Conservation (phyloP, 2,113 vertebrate species). For the Charadrius vociferus region DNA sequence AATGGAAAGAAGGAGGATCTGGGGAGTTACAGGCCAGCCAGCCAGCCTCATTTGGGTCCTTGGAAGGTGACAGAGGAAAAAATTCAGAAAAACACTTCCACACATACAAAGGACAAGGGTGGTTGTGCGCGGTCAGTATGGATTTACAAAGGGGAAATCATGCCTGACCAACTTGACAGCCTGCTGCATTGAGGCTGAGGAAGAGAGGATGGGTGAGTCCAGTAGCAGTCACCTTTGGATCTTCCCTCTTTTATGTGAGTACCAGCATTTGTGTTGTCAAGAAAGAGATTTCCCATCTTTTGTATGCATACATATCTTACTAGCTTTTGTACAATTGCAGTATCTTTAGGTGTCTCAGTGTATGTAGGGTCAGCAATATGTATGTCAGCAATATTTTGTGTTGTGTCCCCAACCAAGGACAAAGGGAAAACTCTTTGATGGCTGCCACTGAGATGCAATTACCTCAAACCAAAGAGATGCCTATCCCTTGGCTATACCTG, state of each 20-base stretch:
- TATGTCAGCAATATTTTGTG: not conserved
- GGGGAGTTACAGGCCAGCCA: not conserved
- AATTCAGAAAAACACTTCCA: not conserved
- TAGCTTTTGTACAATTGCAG: not conserved
- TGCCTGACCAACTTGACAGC: not conserved
- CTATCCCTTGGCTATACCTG: not conserved
- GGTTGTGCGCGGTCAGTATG: too few relatives aligned
- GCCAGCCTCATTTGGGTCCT: fast-evolving
- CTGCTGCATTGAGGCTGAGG: not conserved
- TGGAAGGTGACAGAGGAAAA: not conserved
- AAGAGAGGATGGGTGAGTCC: not conserved
- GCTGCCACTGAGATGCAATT: not conserved
- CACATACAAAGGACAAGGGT: not conserved
- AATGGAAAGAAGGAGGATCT: not conserved
- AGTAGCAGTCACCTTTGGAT: not conserved
- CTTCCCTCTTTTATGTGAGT: not conserved
- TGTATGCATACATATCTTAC: not conserved
- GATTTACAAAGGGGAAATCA: not conserved
- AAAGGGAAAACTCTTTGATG: not conserved
- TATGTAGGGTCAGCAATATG: not conserved
- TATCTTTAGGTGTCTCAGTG: not conserved
- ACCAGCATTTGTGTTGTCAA: not conserved
- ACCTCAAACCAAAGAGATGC: not conserved
- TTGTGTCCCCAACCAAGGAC: not conserved
- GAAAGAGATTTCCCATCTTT: not conserved